Conservation (phyloP, 2,888 invertebrate genomes). For the Galerucella pusilla region DNA sequence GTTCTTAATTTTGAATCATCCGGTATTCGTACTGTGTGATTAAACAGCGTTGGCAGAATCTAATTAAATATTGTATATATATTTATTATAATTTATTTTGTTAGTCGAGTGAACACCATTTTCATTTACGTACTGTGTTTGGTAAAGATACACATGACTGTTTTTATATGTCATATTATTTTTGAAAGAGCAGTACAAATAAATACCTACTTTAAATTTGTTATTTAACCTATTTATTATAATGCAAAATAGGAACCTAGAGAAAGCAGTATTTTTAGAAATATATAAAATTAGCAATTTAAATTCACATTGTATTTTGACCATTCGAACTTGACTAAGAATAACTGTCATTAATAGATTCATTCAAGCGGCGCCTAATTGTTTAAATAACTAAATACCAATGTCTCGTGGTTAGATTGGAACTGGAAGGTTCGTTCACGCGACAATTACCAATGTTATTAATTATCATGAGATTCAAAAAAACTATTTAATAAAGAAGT, state of each 20-base stretch:
- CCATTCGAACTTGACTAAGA: not conserved
- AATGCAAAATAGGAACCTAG: not conserved
- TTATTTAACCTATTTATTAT: slow-evolving; percentile 7
- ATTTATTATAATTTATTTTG: not conserved
- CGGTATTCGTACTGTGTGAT: not conserved
- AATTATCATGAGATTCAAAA: too few relatives aligned
- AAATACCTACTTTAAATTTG: not conserved
- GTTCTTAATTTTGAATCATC: not conserved
- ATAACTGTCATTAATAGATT: not conserved
- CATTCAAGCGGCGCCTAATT: not conserved
- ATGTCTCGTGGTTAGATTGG: not conserved
- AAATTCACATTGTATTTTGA: not conserved
- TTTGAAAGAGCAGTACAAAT: not conserved
- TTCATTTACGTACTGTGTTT: not conserved
- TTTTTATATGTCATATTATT: slow-evolving; percentile 9
- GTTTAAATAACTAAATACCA: not conserved
- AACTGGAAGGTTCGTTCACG: not conserved
- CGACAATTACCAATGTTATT: not conserved
- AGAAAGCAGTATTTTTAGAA: not conserved
- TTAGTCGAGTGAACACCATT: not conserved
- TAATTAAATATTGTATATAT: not conserved
- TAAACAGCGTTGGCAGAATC: not conserved
- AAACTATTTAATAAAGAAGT: too few relatives aligned
- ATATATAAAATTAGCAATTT: too few relatives aligned
- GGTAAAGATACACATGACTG: not conserved